Percentiles rank a stretch among this genome's conserved stretches.
Evolutionary conservation across 2,888 invertebrate genomes (phyloP).

Genomic region (Octonoba sinensis): DNA sequence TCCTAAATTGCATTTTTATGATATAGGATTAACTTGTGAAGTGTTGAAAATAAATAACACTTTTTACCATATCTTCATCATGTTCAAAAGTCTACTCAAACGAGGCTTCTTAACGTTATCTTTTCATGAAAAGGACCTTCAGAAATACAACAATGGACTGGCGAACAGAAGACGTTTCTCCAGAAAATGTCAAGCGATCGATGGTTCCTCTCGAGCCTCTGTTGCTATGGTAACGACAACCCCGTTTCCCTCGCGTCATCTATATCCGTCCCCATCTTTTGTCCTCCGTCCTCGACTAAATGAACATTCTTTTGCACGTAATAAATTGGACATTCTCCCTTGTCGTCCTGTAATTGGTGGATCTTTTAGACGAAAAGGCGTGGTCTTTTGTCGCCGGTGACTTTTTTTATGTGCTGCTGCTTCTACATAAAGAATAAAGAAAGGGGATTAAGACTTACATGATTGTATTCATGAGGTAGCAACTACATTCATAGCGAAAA

Average conservation of each 20-base stretch:
- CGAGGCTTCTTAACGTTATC: too few species aligned
- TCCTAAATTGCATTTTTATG: too few species aligned
- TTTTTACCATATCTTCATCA: too few species aligned
- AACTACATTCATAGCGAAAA: too few species aligned
- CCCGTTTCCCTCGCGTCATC: not conserved
- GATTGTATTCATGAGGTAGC: not conserved
- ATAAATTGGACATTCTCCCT: slow-evolving; percentile 22
- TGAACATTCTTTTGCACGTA: slow-evolving; percentile 25
- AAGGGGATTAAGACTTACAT: not conserved
- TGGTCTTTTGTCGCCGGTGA: not conserved
- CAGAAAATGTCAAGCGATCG: too few species aligned
- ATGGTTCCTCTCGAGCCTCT: slow-evolving; percentile 11
- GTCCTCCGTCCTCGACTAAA: slow-evolving; percentile 6
- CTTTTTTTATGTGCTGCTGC: not conserved
- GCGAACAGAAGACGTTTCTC: too few species aligned
- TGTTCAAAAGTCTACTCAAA: too few species aligned
- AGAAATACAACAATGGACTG: too few species aligned
- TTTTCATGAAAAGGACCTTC: too few species aligned
- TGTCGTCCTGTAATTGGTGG: slow-evolving; percentile 17
- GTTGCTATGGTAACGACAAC: slow-evolving; percentile 6
- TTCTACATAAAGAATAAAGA: not conserved
- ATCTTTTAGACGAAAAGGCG: slow-evolving; percentile 22
- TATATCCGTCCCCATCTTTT: slow-evolving; percentile 16
- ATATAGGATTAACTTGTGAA: too few species aligned
- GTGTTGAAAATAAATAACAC: too few species aligned